Evolutionary conservation across 2,888 invertebrate genomes (phyloP).

Genomic region (Cosmopolites sordidus): DNA sequence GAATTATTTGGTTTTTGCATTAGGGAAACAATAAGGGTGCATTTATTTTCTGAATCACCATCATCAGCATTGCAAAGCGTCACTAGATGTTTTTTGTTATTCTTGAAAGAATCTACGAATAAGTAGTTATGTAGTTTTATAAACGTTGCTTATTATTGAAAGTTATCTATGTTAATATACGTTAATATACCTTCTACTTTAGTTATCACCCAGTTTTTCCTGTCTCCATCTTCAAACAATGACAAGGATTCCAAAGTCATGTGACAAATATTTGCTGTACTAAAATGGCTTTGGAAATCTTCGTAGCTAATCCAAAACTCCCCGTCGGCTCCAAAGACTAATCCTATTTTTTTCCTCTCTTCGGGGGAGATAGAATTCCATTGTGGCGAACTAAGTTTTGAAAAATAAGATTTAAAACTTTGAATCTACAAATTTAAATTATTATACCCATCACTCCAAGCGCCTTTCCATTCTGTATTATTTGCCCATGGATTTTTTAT

Average conservation of each 20-base stretch:
- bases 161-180: no score
- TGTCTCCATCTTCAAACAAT: not conserved
- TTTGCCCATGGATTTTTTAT: constrained; percentile 70
- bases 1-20: not conserved
- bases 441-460: constrained; percentile 62
- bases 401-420: no score
- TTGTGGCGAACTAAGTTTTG: constrained; percentile 25
- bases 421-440: no score
- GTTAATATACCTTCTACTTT: not conserved
- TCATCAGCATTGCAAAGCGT: not conserved
- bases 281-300: constrained; percentile 46
- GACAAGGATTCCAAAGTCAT: not conserved
- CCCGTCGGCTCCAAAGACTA: constrained; percentile 54
- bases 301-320: constrained; percentile 59
- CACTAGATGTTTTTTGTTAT: not conserved
- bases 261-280: not conserved
- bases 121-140: no score
- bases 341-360: constrained; percentile 46
- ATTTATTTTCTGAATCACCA: not conserved
- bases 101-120: not conserved
- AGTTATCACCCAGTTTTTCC: not conserved
- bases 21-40: not conserved
- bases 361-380: constrained; percentile 34
- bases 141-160: no score
- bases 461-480: constrained; percentile 66